Evolutionary conservation across 2,888 invertebrate genomes (phyloP).

Genomic region (Oscheius sp.): DNA sequence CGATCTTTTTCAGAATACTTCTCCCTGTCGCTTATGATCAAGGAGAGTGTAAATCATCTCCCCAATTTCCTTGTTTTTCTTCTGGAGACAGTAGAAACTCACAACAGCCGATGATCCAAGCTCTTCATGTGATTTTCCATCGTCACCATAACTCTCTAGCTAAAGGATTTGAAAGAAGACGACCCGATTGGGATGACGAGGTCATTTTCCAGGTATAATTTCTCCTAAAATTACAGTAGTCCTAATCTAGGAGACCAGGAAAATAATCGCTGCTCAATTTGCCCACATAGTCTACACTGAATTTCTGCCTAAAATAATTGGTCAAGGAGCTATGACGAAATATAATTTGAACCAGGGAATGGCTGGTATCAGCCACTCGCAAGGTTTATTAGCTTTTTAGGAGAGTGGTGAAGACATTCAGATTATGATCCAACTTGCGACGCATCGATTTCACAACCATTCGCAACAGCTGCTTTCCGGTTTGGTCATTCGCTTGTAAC

Average conservation of each 20-base stretch:
- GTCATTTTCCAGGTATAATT: slow-evolving; percentile 63
- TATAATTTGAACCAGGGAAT: slow-evolving; percentile 81
- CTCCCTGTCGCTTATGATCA: slow-evolving; percentile 72
- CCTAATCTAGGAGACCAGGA: slow-evolving; percentile 71
- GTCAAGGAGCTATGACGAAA: slow-evolving; percentile 86
- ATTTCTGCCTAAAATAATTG: slow-evolving; percentile 81
- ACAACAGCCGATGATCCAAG: slow-evolving; percentile 65
- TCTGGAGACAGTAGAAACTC: slow-evolving; percentile 56
- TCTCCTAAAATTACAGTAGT: background rate
- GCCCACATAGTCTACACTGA: slow-evolving; percentile 72
- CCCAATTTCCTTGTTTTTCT: slow-evolving; percentile 47
- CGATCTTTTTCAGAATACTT: slow-evolving; percentile 40
- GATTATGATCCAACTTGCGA: slow-evolving; percentile 80
- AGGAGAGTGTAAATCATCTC: slow-evolving; percentile 74
- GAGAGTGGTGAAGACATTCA: background rate
- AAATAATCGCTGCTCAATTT: slow-evolving; percentile 75
- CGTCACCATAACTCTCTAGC: slow-evolving; percentile 69
- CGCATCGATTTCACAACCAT: slow-evolving; percentile 87
- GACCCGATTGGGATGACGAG: slow-evolving; percentile 71
- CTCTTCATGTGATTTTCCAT: slow-evolving; percentile 66
- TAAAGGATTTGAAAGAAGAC: slow-evolving; percentile 52
- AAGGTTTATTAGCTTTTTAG: background rate
- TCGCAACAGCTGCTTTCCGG: slow-evolving; percentile 87
- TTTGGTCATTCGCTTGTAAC: slow-evolving; percentile 77
- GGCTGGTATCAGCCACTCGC: background rate